Evolutionary conservation across 1,140 invertebrate genomes (phyloP), one percentile per base, ranked within the genome.

Genomic region (Cydia amplana): DNA sequence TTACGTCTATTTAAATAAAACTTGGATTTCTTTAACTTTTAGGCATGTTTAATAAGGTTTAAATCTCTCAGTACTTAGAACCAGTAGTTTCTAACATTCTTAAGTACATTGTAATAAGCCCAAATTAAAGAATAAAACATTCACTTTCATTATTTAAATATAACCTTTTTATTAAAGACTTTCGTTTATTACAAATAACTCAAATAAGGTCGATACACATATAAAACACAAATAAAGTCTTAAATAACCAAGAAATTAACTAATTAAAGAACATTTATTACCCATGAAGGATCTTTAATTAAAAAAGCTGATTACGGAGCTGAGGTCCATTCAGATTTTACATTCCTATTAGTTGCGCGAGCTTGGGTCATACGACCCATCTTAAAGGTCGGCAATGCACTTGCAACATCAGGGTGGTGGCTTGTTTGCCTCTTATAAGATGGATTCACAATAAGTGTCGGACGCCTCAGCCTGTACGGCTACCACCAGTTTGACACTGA

Each of bases 241-340:
- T 23, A 60, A 60, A 23, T 23, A 60, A 60, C 55, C 55, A 23
- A 0, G 9, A 60, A 60, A 60, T 60, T 20, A 60, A 9, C 2
- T 12, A 40, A 70, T 14, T 36, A 70, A 70, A 40, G 1, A 18
- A 36, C 16, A 36, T 70, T 70, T 36, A 70, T 70, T 28, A 70
- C 16, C 32, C 65, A 36, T 70, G 65, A 70, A 70, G 32, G 16
- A 14, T 36, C 65, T 36, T 70, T 36, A 70, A 70, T 70, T 70
- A 70, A 70, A 70, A 70, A 40, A 70, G 36, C 65, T 70, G 36
- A 70, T 70, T 70, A 70, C 65, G 16, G 32, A 40, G 32, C 32
- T 36, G 16, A 18, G n/a, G 65, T 60, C 18, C 32, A 10, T 36
- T 70, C 16, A 20, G 16, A 7, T 51, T 12, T 6, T 23, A n/a